A percentile compares a stretch with the other conserved stretches of the same genome.
Evolutionary conservation across 2,888 invertebrate species (phyloP).

Genomic region (Cordilura impudica): DNA sequence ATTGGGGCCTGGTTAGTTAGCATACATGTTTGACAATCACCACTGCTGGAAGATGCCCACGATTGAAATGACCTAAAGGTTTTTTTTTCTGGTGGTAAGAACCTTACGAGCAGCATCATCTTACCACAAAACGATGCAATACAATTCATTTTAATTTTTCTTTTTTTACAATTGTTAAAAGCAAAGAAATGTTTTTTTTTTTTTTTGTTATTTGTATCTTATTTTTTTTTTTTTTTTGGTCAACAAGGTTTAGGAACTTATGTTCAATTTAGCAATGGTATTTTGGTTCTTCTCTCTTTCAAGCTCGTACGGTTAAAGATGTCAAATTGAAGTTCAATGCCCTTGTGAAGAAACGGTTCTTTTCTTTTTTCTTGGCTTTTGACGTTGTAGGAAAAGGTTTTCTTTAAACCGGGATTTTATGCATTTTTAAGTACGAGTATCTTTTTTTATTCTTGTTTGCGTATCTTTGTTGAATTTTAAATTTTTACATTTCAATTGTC

Average conservation of each 20-base stretch:
- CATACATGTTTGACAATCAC: constrained; percentile 28
- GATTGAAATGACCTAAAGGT: constrained; percentile 14
- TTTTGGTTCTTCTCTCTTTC: too few species aligned
- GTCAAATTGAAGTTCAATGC: constrained; percentile 53
- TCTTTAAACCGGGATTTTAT: constrained; percentile 39
- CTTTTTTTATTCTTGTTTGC: constrained; percentile 12
- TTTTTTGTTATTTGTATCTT: background rate
- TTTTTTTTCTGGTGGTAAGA: background rate
- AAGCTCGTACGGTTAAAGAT: constrained; percentile 37
- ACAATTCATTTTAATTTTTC: constrained; percentile 26
- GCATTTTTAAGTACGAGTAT: background rate
- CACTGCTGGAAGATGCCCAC: background rate
- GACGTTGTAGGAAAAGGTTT: constrained; percentile 7
- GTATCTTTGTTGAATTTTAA: constrained; percentile 55
- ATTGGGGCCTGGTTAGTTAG: constrained; percentile 20
- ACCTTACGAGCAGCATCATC: too few species aligned
- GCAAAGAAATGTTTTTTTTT: background rate
- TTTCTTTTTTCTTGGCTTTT: constrained; percentile 13
- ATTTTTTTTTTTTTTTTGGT: background rate
- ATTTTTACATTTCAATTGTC: constrained; percentile 54
- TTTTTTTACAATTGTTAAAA: constrained; percentile 27
- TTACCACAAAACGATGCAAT: constrained; percentile 31
- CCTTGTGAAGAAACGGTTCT: constrained; percentile 53
- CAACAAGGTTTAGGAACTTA: background rate
- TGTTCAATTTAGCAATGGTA: background rate